phyloP scores from a whole-genome alignment of 2,888 invertebrate species.

The Tiliacea citrago region DNA sequence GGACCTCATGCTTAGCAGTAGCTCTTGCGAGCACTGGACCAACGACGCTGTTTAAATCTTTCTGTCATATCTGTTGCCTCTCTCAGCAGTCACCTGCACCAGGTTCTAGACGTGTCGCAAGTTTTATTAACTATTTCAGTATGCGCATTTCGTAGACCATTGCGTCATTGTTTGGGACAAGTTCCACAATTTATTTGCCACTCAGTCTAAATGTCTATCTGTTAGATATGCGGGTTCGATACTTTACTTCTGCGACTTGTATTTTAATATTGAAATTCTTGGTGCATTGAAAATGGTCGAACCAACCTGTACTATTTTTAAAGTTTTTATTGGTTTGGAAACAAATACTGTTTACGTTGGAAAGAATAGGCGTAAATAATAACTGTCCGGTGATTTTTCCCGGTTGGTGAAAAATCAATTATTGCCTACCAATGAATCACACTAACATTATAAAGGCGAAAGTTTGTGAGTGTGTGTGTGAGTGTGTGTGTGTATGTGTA shows the following conservation, averaged over 20 bases:
- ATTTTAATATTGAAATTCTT: constrained; percentile 7
- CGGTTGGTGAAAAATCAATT: too few species aligned
- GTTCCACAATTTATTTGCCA: constrained; percentile 64
- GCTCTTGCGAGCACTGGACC: too few species aligned
- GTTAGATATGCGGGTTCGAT: constrained; percentile 10
- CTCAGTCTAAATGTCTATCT: constrained; percentile 63
- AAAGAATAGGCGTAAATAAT: neutral
- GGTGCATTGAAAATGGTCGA: neutral
- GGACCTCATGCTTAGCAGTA: too few species aligned
- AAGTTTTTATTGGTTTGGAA: neutral
- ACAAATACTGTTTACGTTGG: neutral
- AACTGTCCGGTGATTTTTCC: too few species aligned
- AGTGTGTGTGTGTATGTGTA: too few species aligned
- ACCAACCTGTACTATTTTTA: neutral
- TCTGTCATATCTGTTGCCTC: neutral
- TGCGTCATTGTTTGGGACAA: constrained; percentile 52
- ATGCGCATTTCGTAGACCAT: constrained; percentile 56
- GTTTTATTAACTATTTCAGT: constrained; percentile 49
- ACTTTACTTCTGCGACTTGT: neutral
- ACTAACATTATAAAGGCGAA: too few species aligned
- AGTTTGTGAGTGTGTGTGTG: too few species aligned
- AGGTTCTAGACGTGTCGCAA: constrained; percentile 7
- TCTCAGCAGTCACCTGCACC: too few species aligned
- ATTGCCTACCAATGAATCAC: too few species aligned
- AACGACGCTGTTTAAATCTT: neutral